Percentiles rank a stretch among this genome's conserved stretches.
phyloP scores from a whole-genome alignment of 2,888 invertebrate genomes.

The Liopterus haemorrhoidalis region DNA sequence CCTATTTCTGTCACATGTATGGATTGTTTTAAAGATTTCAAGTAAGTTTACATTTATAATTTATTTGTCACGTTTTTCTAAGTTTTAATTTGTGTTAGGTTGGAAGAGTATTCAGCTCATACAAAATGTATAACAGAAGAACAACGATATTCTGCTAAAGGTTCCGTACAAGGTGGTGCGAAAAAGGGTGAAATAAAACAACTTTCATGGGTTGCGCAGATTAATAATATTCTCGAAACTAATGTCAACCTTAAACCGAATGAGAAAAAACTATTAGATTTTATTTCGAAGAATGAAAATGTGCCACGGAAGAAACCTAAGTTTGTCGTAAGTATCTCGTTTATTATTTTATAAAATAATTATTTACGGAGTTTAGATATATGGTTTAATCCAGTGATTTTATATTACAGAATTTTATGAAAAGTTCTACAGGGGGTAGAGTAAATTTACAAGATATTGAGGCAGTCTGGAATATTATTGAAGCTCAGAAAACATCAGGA shows the following conservation, averaged over 20 bases:
- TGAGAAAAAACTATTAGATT: constrained; percentile 58
- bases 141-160: constrained; percentile 82
- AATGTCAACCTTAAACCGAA: constrained; percentile 51
- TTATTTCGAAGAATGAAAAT: constrained; percentile 66
- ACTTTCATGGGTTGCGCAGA: constrained; percentile 71
- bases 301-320: constrained; percentile 81
- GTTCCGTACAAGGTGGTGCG: constrained; percentile 60
- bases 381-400: constrained; percentile 1
- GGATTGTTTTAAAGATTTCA: constrained; percentile 88
- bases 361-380: neutral
- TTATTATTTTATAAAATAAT: neutral
- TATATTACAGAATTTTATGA: constrained; percentile 57
- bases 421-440: constrained; percentile 54
- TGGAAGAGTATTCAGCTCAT: constrained; percentile 69
- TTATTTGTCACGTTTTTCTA: neutral
- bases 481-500: constrained; percentile 37
- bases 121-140: constrained; percentile 82
- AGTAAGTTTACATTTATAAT: constrained; percentile 49
- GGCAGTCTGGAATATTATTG: constrained; percentile 58
- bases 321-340: constrained; percentile 51
- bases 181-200: constrained; percentile 86
- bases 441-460: constrained; percentile 55
- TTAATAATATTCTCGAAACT: constrained; percentile 59
- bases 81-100: constrained; percentile 50
- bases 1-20: constrained; percentile 77